Conservation (phyloP, 2,797 vertebrate species). For the Borostomias antarcticus region DNA sequence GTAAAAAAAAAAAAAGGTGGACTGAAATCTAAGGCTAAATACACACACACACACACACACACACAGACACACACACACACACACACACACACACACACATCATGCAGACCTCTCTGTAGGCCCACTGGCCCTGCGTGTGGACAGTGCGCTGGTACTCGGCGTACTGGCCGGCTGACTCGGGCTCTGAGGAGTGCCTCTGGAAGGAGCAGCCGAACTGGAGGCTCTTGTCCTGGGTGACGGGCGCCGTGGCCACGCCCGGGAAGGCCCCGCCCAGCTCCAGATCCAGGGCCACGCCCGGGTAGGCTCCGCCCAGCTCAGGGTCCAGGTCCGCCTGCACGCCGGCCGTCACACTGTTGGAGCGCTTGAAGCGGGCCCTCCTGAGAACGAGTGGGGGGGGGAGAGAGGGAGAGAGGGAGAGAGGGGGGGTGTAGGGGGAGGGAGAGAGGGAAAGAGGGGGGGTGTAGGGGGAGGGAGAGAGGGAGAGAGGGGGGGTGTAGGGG, state of each 20-base stretch:
- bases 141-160: conserved; percentile 96
- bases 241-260: conserved; percentile 78
- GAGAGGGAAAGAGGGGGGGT: not conserved
- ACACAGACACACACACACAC: too few species aligned
- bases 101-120: conserved; percentile 84
- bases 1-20: too few species aligned
- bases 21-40: too few species aligned
- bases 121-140: conserved; percentile 98
- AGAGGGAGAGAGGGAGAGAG: not conserved
- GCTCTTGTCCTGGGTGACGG: conserved; percentile 94
- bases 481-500: not conserved
- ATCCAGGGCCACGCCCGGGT: too few species aligned
- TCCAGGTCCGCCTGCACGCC: conserved; percentile 98
- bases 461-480: not conserved
- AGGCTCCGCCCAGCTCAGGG: too few species aligned
- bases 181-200: conserved; percentile 95
- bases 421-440: conserved; percentile 5
- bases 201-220: conserved; percentile 97
- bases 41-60: too few species aligned
- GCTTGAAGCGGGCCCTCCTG: conserved; percentile 95
- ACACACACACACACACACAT: not conserved
- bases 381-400: conserved; percentile 23
- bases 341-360: conserved; percentile 97
- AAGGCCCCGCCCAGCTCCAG: too few species aligned
- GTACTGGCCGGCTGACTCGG: conserved; percentile 89